Conservation (phyloP, 2,797 vertebrate species). For the Pygocentrus nattereri region DNA sequence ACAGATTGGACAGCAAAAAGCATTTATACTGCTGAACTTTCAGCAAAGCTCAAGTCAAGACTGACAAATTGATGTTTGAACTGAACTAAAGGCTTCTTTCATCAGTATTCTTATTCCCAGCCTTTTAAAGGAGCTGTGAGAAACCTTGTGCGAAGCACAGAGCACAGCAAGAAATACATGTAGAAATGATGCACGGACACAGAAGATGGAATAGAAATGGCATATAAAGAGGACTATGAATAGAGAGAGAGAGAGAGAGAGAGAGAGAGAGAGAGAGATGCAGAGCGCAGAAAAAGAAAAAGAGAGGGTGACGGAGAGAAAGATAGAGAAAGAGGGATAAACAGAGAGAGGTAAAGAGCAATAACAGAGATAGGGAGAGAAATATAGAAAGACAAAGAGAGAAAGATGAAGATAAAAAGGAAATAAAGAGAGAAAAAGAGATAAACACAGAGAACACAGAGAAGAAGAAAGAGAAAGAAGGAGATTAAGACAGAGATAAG, state of each 20-base stretch:
- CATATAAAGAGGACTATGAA: neutral
- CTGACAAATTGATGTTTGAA: conserved; percentile 9
- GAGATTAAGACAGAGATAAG: too few species aligned
- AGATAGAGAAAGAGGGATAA: neutral
- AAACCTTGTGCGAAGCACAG: neutral
- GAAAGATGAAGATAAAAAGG: neutral
- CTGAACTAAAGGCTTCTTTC: conserved; percentile 13
- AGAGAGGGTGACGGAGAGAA: neutral
- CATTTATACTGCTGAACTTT: conserved; percentile 7
- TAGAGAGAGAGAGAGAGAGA: neutral
- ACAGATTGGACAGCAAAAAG: conserved; percentile 1
- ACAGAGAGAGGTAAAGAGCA: neutral
- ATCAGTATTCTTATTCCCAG: conserved; percentile 8
- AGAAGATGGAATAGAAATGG: neutral
- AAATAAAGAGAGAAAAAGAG: too few species aligned
- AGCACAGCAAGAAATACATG: neutral
- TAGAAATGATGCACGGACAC: neutral
- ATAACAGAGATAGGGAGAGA: too few species aligned
- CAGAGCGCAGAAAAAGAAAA: neutral
- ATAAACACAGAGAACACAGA: too few species aligned
- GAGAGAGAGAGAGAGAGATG: neutral
- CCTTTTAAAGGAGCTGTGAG: neutral
- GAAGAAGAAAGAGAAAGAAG: neutral
- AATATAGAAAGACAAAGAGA: neutral
- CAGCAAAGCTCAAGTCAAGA: neutral